Conservation (phyloP, 2,113 vertebrate species). For the Benitochromis conjunctus region DNA sequence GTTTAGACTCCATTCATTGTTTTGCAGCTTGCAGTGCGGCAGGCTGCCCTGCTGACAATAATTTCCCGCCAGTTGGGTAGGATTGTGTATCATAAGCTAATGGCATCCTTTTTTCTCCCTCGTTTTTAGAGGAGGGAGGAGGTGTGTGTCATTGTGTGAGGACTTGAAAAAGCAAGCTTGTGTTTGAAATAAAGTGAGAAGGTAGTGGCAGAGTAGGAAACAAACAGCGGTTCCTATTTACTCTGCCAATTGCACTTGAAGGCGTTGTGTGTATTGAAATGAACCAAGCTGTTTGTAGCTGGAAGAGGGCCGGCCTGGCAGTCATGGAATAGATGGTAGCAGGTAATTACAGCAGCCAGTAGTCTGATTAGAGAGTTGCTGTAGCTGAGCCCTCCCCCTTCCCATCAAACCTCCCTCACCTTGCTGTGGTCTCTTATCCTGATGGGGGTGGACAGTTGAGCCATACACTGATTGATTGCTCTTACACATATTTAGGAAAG, state of each 20-base stretch:
- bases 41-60: slow-evolving; percentile 67
- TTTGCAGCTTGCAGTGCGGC: slow-evolving; percentile 44
- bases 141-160: background rate
- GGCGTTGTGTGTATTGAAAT: slow-evolving; percentile 74
- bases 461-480: slow-evolving; percentile 56
- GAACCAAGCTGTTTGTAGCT: slow-evolving; percentile 63
- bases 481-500: slow-evolving; percentile 61
- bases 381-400: slow-evolving; percentile 26
- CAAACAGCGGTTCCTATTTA: slow-evolving; percentile 65
- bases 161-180: background rate
- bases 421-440: slow-evolving; percentile 35
- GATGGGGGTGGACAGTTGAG: slow-evolving; percentile 49
- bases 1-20: slow-evolving; percentile 53
- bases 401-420: background rate
- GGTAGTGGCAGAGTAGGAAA: slow-evolving; percentile 59
- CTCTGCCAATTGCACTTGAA: slow-evolving; percentile 75
- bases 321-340: slow-evolving; percentile 57
- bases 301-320: slow-evolving; percentile 17
- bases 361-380: slow-evolving; percentile 63
- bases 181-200: slow-evolving; percentile 35
- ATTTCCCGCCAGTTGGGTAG: slow-evolving; percentile 66
- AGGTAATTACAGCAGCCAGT: slow-evolving; percentile 35
- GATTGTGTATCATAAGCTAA: slow-evolving; percentile 72
- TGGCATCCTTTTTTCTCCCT: slow-evolving; percentile 47
- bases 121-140: slow-evolving; percentile 51